Evolutionary conservation across 1,140 invertebrate genomes (phyloP), one percentile per base, ranked within the genome.

Genomic region (Drosophila nigromelanica): DNA sequence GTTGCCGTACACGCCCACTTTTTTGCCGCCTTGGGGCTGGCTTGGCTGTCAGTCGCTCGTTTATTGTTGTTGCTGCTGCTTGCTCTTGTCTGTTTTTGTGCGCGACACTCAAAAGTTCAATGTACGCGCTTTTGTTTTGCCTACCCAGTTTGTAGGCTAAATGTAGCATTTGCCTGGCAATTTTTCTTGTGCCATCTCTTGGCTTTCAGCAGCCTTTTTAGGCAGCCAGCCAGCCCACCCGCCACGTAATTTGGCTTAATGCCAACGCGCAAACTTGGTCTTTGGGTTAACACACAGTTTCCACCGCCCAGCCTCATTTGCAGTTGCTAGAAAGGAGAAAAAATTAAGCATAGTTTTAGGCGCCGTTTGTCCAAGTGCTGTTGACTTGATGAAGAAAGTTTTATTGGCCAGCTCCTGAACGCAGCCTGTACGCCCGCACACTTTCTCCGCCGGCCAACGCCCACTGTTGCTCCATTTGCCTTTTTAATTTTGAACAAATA

Each of bases 381-480:
- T 62, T 72, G 70, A 72, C 80, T 78, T 89, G 83, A 89, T 89
- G 79, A 89, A 89, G 73, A 89, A 89, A 89, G 66, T 89, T 89
- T 89, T 83, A 73, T 78, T 74, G 76, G 60, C 68, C 54, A 64
- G 45, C 69, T 59, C 43, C 15, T 51, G 47, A 37, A 18, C 18
- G 11, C 35, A 33, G 48, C 11, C 5, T 27, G 21, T 30, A 24
- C 21, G 21, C 21, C 18, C 21, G 21, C 45, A 11, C 8, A 24
- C 18, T 10, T 12, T 8, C 15, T 33, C 5, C n/a, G 27, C 15
- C 27, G 15, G 10, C 18, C 10, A n/a, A 18, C 35, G 11, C 52
- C 27, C 21, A 24, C 51, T 54, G 21, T 58, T 54, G 30, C 30
- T 60, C 58, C 73, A 66, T 78, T 78, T 74, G 73, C 58, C 75